These are phyloP conservation scores for Xestia sexstrigata DNA, from an alignment of 2,888 invertebrate species.

Conservation along the genomic window DNA sequence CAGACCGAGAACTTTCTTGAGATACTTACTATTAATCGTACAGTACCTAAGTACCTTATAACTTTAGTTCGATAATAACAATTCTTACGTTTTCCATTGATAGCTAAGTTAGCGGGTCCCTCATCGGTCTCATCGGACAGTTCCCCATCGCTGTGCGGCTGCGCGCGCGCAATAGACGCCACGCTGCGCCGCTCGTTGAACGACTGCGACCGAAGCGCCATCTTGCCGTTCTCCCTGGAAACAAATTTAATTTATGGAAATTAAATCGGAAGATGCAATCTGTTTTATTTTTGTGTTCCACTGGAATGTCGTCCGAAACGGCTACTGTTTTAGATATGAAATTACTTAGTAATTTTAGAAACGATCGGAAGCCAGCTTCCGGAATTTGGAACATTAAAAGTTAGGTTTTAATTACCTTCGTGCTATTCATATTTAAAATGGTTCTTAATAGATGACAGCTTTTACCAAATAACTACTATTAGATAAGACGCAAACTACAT, in stretches of 20 bases:
- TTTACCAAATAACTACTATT: background rate
- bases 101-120: conserved; percentile 77
- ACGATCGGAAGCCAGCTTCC: conserved; percentile 44
- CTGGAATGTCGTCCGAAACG: conserved; percentile 60
- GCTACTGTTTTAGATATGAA: conserved; percentile 57
- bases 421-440: background rate
- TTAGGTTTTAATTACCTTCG: background rate
- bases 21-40: background rate
- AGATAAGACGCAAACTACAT: background rate
- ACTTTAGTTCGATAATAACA: background rate
- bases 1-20: background rate
- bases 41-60: background rate
- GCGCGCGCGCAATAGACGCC: conserved; percentile 81
- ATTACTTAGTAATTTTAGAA: conserved; percentile 28
- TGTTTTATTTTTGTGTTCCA: conserved; percentile 58
- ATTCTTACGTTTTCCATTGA: conserved; percentile 82
- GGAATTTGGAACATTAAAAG: conserved; percentile 5
- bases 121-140: conserved; percentile 85
- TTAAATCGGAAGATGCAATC: conserved; percentile 67
- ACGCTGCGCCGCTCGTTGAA: conserved; percentile 87
- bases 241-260: conserved; percentile 65
- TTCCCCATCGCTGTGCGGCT: conserved; percentile 89
- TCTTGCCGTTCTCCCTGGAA: conserved; percentile 88
- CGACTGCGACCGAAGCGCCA: conserved; percentile 89
- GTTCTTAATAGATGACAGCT: background rate